Conservation (phyloP, 2,888 invertebrate genomes). For the Drosophila borborema region DNA sequence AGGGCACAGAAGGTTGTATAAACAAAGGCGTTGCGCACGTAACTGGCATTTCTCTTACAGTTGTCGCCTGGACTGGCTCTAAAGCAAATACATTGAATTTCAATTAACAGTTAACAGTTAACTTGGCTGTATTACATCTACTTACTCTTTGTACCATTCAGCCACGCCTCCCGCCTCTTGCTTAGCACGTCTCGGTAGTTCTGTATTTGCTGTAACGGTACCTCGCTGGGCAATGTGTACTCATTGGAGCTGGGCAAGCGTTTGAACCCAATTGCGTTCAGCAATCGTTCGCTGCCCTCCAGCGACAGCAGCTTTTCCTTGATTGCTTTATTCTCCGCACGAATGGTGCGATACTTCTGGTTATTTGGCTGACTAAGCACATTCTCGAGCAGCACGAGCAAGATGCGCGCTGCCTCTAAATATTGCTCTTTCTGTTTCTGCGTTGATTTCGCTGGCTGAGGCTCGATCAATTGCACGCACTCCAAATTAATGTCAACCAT, state of each 20-base stretch:
- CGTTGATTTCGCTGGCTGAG: conserved; percentile 38
- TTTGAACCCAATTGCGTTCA: conserved; percentile 83
- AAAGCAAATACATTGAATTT: background rate
- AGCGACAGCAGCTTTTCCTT: conserved; percentile 82
- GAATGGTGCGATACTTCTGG: conserved; percentile 83
- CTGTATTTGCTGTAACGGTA: conserved; percentile 79
- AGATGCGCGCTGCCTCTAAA: conserved; percentile 82
- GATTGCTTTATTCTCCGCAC: conserved; percentile 83
- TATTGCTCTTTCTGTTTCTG: conserved; percentile 70
- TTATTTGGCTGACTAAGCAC: conserved; percentile 83
- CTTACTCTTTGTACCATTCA: conserved; percentile 56
- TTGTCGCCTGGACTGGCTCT: conserved; percentile 45
- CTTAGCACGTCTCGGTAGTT: conserved; percentile 81
- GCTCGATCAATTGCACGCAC: conserved; percentile 71
- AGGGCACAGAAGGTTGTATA: conserved; percentile 76
- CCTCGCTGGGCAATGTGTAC: conserved; percentile 77
- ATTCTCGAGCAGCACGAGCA: conserved; percentile 83
- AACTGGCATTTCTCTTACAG: conserved; percentile 26
- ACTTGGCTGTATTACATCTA: background rate
- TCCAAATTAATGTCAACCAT: conserved; percentile 75
- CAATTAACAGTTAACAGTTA: background rate
- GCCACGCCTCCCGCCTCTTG: conserved; percentile 75
- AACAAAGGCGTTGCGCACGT: conserved; percentile 49
- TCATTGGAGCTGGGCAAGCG: conserved; percentile 56
- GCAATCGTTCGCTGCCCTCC: conserved; percentile 77